A percentile compares a stretch with the other conserved stretches of the same genome.
These are phyloP conservation scores for Megalops cyprinoides DNA, from an alignment of 2,797 vertebrate species.

Conservation along the genomic window DNA sequence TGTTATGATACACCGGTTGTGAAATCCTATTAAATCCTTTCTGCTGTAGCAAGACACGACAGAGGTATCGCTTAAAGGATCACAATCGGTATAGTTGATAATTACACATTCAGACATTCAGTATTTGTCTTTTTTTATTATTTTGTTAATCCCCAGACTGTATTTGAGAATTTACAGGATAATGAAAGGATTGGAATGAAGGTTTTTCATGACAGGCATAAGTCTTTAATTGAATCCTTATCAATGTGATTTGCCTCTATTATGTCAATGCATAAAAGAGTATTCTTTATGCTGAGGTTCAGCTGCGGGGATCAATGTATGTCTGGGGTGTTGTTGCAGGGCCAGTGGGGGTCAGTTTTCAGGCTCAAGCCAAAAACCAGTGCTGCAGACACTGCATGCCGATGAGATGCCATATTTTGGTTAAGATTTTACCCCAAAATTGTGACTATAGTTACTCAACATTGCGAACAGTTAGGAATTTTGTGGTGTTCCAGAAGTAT, in stretches of 20 bases:
- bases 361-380: too few species aligned
- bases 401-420: too few species aligned
- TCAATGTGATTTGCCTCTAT: not conserved
- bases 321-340: too few species aligned
- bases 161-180: not conserved
- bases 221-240: not conserved
- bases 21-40: slow-evolving; percentile 30
- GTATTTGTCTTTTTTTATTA: slow-evolving; percentile 26
- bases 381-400: too few species aligned
- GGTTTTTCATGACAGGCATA: not conserved
- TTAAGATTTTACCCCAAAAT: too few species aligned
- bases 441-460: too few species aligned
- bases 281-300: too few species aligned
- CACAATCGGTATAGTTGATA: slow-evolving; percentile 4
- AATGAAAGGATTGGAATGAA: not conserved
- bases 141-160: not conserved
- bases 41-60: slow-evolving; percentile 19
- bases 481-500: too few species aligned
- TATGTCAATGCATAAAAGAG: not conserved
- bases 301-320: too few species aligned
- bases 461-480: too few species aligned
- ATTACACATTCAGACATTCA: slow-evolving; percentile 7
- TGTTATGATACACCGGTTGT: not conserved
- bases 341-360: too few species aligned
- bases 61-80: slow-evolving; percentile 16